Conservation (phyloP, 2,888 invertebrate genomes). For the Dryadula phaetusa region DNA sequence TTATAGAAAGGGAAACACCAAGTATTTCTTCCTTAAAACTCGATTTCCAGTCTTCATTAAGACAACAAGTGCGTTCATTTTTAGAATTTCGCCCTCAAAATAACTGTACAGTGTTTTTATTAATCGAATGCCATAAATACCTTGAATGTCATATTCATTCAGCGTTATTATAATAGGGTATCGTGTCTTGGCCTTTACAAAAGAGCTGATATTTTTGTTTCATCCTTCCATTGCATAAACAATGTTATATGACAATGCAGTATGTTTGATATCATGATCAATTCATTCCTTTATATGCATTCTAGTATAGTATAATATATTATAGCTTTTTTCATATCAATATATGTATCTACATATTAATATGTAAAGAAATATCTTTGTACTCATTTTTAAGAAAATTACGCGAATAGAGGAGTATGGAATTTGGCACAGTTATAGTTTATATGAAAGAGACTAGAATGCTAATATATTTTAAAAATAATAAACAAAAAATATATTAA, state of each 20-base stretch:
- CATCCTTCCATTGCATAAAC: conserved; percentile 40
- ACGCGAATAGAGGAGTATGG: no score
- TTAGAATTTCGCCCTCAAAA: neutral
- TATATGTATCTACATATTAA: no score
- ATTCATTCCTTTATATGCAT: neutral
- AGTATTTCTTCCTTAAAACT: neutral
- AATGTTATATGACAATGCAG: conserved; percentile 36
- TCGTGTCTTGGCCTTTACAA: conserved; percentile 52
- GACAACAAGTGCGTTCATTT: neutral
- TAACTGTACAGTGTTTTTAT: conserved; percentile 12
- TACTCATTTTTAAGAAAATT: no score
- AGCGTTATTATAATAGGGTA: conserved; percentile 51
- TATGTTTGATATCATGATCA: conserved; percentile 30
- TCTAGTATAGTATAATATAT: no score
- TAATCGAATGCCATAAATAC: conserved; percentile 36
- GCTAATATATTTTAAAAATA: no score
- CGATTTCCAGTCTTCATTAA: neutral
- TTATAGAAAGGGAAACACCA: no score
- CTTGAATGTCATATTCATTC: conserved; percentile 37
- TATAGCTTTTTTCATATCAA: no score
- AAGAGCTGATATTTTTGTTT: conserved; percentile 51
- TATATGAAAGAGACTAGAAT: no score
- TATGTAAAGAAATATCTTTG: no score
- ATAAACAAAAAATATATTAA: no score
- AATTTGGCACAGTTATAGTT: no score